These are phyloP conservation scores for Gila orcuttii DNA, from an alignment of 2,113 vertebrate species.

Conservation along the genomic window DNA sequence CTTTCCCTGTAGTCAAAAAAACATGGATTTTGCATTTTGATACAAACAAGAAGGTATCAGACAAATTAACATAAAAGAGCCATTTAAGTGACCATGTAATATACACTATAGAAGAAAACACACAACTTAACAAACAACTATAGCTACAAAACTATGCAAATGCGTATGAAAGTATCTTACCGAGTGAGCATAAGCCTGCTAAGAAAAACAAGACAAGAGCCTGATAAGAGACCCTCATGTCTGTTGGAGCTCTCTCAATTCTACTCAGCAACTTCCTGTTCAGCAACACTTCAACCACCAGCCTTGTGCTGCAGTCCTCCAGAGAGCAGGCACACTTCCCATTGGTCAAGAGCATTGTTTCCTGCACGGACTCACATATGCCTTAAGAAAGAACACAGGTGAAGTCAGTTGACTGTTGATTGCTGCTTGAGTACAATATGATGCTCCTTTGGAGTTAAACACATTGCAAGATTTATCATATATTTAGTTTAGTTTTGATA, in stretches of 20 bases:
- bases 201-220: conserved; percentile 47
- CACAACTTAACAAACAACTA: not conserved
- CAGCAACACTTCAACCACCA: conserved; percentile 60
- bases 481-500: not conserved
- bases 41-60: no score
- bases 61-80: not conserved
- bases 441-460: not conserved
- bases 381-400: not conserved
- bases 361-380: not conserved
- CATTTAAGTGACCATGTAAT: not conserved
- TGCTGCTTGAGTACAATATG: not conserved
- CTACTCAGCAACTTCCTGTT: conserved; percentile 57
- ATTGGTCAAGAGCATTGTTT: not conserved
- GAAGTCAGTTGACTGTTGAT: conserved; percentile 11
- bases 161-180: conserved; percentile 46
- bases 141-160: not conserved
- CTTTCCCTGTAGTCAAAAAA: conserved; percentile 18
- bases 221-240: conserved; percentile 51
- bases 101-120: not conserved
- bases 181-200: conserved; percentile 42
- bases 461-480: not conserved
- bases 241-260: conserved; percentile 31
- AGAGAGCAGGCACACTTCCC: not conserved
- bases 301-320: conserved; percentile 23
- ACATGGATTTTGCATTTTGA: no score